Percentiles rank a stretch among this genome's conserved stretches.
phyloP scores from a whole-genome alignment of 2,888 invertebrate genomes.

The Lissonota sp. region DNA sequence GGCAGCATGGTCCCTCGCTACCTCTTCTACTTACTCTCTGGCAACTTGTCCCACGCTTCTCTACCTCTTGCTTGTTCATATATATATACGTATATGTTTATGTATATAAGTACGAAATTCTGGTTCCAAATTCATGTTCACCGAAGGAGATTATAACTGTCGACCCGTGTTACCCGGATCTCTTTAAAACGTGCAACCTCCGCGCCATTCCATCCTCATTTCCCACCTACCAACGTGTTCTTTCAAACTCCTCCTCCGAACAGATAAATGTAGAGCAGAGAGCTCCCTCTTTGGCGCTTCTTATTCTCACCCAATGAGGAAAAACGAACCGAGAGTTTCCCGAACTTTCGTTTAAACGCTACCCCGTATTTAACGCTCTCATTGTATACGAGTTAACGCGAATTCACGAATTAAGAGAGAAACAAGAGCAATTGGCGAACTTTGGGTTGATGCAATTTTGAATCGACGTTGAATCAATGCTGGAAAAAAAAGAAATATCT shows the following conservation, averaged over 20 bases:
- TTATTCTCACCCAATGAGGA: too few species aligned
- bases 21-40: constrained; percentile 6
- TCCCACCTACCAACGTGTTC: constrained; percentile 28
- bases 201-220: constrained; percentile 39
- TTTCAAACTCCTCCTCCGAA: constrained; percentile 14
- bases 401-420: too few species aligned
- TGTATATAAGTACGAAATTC: background rate
- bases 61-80: constrained; percentile 53
- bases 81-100: constrained; percentile 21
- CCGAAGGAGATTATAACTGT: constrained; percentile 73
- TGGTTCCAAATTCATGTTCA: constrained; percentile 55
- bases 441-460: too few species aligned
- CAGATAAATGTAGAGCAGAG: too few species aligned
- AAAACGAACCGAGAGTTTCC: background rate
- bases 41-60: constrained; percentile 45
- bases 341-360: background rate
- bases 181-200: constrained; percentile 54
- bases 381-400: too few species aligned
- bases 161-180: constrained; percentile 71
- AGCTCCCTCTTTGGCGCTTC: too few species aligned
- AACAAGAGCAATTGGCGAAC: too few species aligned
- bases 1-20: constrained; percentile 11
- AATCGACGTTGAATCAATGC: too few species aligned
- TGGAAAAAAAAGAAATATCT: too few species aligned
- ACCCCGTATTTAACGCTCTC: too few species aligned